phyloP scores from a whole-genome alignment of 2,113 vertebrate genomes.

The Chroicocephalus ridibundus region DNA sequence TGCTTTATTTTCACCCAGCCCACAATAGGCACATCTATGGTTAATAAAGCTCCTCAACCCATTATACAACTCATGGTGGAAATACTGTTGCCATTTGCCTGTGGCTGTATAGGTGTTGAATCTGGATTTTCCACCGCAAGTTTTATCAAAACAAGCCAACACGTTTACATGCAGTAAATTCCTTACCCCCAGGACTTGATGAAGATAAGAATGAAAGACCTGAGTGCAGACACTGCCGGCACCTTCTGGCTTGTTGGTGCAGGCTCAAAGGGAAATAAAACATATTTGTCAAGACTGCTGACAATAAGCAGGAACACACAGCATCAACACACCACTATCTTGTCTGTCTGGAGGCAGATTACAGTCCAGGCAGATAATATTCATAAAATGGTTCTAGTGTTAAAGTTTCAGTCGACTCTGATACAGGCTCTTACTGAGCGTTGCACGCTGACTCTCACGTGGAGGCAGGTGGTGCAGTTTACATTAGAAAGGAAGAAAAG shows the following conservation, averaged over 20 bases:
- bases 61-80: not conserved
- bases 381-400: not conserved
- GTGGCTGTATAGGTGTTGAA: not conserved
- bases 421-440: not conserved
- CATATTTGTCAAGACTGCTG: not conserved
- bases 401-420: not conserved
- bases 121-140: not conserved
- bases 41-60: not conserved
- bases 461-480: not conserved
- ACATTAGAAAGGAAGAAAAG: not conserved
- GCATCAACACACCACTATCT: not conserved
- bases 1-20: not conserved
- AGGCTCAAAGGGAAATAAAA: not conserved
- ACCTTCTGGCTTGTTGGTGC: not conserved
- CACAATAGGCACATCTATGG: not conserved
- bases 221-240: not conserved
- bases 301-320: not conserved
- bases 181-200: rapidly evolving
- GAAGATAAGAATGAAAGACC: not conserved
- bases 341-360: not conserved
- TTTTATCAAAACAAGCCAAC: not conserved
- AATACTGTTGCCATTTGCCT: not conserved
- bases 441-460: not conserved
- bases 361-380: not conserved
- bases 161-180: not conserved